A percentile compares a stretch with the other conserved stretches of the same genome.
phyloP scores from a whole-genome alignment of 2,888 invertebrate genomes.

The Leptogaster cylindrica region DNA sequence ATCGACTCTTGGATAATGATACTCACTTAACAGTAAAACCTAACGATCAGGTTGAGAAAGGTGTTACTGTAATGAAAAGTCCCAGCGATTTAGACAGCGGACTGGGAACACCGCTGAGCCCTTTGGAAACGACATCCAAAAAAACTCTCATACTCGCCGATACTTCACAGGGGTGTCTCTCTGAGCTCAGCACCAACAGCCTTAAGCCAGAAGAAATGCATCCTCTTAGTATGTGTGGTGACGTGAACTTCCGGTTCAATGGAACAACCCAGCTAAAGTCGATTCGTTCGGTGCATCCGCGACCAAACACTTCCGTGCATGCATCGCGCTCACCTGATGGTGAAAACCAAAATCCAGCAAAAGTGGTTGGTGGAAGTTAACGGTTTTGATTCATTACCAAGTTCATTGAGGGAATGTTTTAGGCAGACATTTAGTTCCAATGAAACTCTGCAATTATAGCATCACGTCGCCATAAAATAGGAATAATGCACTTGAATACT shows the following conservation, averaged over 20 bases:
- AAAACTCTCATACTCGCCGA: slow-evolving; percentile 46
- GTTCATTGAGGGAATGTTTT: slow-evolving; percentile 21
- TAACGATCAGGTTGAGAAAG: slow-evolving; percentile 36
- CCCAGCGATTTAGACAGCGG: slow-evolving; percentile 67
- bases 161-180: not conserved
- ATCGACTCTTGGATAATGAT: slow-evolving; percentile 41
- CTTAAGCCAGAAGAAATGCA: slow-evolving; percentile 63
- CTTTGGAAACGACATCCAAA: slow-evolving; percentile 60
- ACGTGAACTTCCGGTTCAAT: slow-evolving; percentile 80
- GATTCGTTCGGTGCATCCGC: slow-evolving; percentile 65
- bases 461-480: slow-evolving; percentile 17
- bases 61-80: slow-evolving; percentile 54
- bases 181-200: not conserved
- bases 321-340: slow-evolving; percentile 26
- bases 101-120: slow-evolving; percentile 70
- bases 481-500: slow-evolving; percentile 3
- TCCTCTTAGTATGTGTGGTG: slow-evolving; percentile 76
- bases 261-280: slow-evolving; percentile 82
- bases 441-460: slow-evolving; percentile 5
- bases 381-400: slow-evolving; percentile 27
- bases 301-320: too few species aligned
- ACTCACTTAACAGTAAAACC: slow-evolving; percentile 20
- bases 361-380: slow-evolving; percentile 29
- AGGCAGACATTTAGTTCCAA: not conserved
- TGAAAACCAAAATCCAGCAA: too few species aligned